A percentile compares a stretch with the other conserved stretches of the same genome.
phyloP scores from a whole-genome alignment of 2,797 vertebrate genomes.

The Cyprinella venusta region DNA sequence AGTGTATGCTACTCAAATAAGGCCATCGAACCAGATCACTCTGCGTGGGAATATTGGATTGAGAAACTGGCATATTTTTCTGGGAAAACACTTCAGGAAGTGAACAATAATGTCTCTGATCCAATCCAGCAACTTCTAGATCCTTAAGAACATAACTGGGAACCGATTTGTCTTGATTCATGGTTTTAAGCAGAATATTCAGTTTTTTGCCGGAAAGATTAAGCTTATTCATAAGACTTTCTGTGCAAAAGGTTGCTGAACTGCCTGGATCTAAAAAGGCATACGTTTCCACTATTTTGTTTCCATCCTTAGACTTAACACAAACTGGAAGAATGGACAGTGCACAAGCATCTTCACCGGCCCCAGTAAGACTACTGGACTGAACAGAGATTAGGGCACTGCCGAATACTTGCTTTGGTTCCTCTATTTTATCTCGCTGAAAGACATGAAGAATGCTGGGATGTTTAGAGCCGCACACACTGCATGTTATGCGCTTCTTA shows the following conservation, averaged over 20 bases:
- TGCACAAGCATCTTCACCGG: background rate
- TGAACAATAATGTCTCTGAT: background rate
- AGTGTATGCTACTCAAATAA: background rate
- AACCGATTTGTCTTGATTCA: background rate
- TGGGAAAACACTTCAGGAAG: background rate
- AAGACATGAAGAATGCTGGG: background rate
- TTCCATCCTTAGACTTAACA: background rate
- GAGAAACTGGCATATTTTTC: background rate
- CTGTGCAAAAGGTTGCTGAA: background rate
- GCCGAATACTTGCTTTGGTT: background rate
- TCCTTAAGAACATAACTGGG: background rate
- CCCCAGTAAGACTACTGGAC: background rate
- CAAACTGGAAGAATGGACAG: background rate
- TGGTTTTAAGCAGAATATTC: background rate
- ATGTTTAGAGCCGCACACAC: background rate
- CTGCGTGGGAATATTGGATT: background rate
- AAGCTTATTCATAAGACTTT: slow-evolving; percentile 1
- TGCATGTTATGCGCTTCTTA: background rate
- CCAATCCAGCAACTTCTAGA: slow-evolving; percentile 11
- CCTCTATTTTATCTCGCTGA: background rate
- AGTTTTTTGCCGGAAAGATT: background rate
- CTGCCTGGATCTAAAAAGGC: background rate
- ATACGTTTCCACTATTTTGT: background rate
- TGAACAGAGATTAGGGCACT: background rate
- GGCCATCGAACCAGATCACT: background rate